Evolutionary conservation across 1,140 invertebrate species (phyloP), one percentile per base, ranked within the genome.

Genomic region (Drosophila simulans): DNA sequence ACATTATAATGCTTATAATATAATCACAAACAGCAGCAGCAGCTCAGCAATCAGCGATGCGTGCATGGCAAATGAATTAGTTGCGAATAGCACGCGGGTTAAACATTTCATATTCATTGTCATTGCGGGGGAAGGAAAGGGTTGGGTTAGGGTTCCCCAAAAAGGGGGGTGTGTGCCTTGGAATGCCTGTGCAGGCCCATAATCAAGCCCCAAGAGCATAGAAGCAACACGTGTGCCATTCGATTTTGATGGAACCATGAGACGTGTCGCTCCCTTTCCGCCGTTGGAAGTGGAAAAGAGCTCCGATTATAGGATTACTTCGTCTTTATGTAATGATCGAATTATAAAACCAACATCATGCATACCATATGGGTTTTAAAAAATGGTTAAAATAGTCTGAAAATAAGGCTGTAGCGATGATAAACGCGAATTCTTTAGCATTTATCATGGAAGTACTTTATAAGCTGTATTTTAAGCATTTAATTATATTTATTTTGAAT

Each of bases 51-150:
- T 68, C 62, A 31, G 17, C 68, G 68, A 74, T 70, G 82, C 81
- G 81, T 85, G 81, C 78, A 56, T 71, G 70, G 54, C 55, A 70
- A 81, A 78, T 66, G 69, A 86, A 85, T 86, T 75, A 73, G 65
- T 68, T 31, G 55, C 52, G 31, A 77, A 54, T 65, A 37, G 35
- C 77, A 80, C 77, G 79, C 73, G 42, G 64, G 25, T 45, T 48
- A 46, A 31, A 34, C 46, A 72, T 82, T 82, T 64, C 58, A 40
- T 60, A 77, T 82, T 68, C 60, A 77, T 75, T 57, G 74, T 43
- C 37, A 45, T 27, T 35, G 52, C 1, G 20, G 1, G 20, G 8
- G 40, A n/a, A n/a, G n/a, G n/a, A n/a, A n/a, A n/a, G n/a, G n/a
- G n/a, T n/a, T n/a, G n/a, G 10, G 5, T 27, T 27, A 1, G 27